A percentile compares a stretch with the other conserved stretches of the same genome.
Evolutionary conservation across 37 sponge, comb jelly and placozoan genomes (phyloP).

Genomic region (Chondrosia reniformis): DNA sequence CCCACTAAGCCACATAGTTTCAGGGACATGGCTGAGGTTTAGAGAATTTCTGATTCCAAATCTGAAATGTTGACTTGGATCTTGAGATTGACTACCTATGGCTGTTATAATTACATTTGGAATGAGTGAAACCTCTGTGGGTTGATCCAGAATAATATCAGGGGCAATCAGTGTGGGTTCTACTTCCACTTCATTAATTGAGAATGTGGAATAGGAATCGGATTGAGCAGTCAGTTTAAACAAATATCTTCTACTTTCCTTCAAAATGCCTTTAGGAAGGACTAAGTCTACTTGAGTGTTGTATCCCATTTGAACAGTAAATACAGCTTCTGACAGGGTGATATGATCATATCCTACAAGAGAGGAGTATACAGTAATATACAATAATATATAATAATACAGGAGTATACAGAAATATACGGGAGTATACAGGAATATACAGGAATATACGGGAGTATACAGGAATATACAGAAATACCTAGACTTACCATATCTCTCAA

Average conservation of each 20-base stretch:
- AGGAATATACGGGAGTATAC: no score
- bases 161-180: slow-evolving; percentile 25
- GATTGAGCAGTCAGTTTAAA: slow-evolving; percentile 46
- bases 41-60: slow-evolving; percentile 51
- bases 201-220: slow-evolving; percentile 1
- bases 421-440: no score
- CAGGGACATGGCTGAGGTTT: no score
- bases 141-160: slow-evolving; percentile 19
- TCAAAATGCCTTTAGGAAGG: slow-evolving; percentile 22
- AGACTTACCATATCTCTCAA: not conserved
- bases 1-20: no score
- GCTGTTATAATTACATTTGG: slow-evolving; percentile 43
- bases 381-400: no score
- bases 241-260: slow-evolving; percentile 26
- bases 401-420: no score
- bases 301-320: no score
- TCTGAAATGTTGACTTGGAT: slow-evolving; percentile 45
- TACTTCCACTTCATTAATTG: slow-evolving; percentile 21
- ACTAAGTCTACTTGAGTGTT: no score
- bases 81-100: not conserved
- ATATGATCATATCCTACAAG: slow-evolving; percentile 45
- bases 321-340: no score
- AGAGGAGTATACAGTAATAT: not conserved
- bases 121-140: slow-evolving; percentile 41
- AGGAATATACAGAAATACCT: not conserved